Evolutionary conservation across 1,140 invertebrate species (phyloP).

Genomic region (Dreissena rostriformis): DNA sequence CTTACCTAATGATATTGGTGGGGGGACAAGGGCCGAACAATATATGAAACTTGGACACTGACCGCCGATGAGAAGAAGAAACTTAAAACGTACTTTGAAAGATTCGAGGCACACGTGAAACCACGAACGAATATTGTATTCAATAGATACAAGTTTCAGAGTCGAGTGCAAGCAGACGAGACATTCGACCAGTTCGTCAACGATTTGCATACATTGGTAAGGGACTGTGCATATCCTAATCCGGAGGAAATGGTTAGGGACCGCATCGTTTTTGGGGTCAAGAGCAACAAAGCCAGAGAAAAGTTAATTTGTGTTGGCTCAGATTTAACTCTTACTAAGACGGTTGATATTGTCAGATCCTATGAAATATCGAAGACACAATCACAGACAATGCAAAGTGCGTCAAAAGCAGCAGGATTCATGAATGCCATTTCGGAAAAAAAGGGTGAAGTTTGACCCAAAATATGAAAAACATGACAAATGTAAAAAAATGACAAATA

Average conservation of each 20-base stretch:
- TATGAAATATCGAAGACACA: slow-evolving; percentile 31
- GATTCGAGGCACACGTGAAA: slow-evolving; percentile 20
- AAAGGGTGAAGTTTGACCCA: too few relatives aligned
- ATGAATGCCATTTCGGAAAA: too few relatives aligned
- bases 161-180: slow-evolving; percentile 37
- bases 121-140: slow-evolving; percentile 27
- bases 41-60: slow-evolving; percentile 34
- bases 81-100: slow-evolving; percentile 15
- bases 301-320: slow-evolving; percentile 20
- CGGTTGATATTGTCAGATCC: slow-evolving; percentile 25
- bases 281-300: slow-evolving; percentile 21
- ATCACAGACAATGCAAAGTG: slow-evolving; percentile 12
- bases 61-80: slow-evolving; percentile 16
- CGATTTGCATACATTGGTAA: slow-evolving; percentile 37
- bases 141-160: slow-evolving; percentile 42
- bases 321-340: slow-evolving; percentile 18
- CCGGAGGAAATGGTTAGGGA: slow-evolving; percentile 38
- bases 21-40: slow-evolving; percentile 22
- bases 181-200: slow-evolving; percentile 43
- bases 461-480: too few relatives aligned
- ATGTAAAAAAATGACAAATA: too few relatives aligned
- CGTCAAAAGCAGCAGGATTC: too few relatives aligned
- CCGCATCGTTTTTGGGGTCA: slow-evolving; percentile 30
- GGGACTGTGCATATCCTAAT: slow-evolving; percentile 31
- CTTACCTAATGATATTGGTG: slow-evolving; percentile 36